Conservation (phyloP, 2,113 vertebrate species). For the Chloroceryle aenea region DNA sequence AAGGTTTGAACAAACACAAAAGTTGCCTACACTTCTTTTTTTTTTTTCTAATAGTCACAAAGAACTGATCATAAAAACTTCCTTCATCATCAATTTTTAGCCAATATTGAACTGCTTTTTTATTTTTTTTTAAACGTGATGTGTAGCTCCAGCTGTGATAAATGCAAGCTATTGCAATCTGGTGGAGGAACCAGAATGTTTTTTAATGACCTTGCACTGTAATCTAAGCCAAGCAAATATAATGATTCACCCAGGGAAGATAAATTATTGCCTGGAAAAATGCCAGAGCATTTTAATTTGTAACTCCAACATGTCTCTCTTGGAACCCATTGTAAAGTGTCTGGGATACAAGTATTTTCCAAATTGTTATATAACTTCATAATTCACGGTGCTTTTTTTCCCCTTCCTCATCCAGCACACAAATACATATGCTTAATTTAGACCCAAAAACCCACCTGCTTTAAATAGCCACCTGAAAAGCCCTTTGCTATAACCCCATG, state of each 20-base stretch:
- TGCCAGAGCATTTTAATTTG: constrained; percentile 45
- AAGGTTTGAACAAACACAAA: constrained; percentile 65
- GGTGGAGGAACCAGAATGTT: not conserved
- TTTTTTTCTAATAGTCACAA: not conserved
- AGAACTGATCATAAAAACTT: constrained; percentile 51
- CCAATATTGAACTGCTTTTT: constrained; percentile 24
- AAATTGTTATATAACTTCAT: constrained; percentile 46
- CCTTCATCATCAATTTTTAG: constrained; percentile 16
- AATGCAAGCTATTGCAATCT: constrained; percentile 4
- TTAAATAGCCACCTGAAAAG: constrained; percentile 7
- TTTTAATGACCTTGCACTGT: not conserved
- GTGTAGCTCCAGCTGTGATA: constrained; percentile 25
- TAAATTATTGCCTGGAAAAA: constrained; percentile 45
- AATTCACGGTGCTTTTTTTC: not conserved
- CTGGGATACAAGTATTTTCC: constrained; percentile 23
- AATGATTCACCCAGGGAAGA: constrained; percentile 28
- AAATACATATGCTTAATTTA: not conserved
- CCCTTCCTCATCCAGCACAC: not conserved
- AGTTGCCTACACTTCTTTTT: constrained; percentile 61
- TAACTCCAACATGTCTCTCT: constrained; percentile 6
- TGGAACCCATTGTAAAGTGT: not conserved
- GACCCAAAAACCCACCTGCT: too few relatives aligned
- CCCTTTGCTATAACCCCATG: not conserved
- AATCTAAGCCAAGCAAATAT: constrained; percentile 31
- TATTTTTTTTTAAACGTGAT: not conserved